These are phyloP conservation scores for Eleginops maclovinus DNA, from an alignment of 2,113 vertebrate genomes.

Conservation along the genomic window DNA sequence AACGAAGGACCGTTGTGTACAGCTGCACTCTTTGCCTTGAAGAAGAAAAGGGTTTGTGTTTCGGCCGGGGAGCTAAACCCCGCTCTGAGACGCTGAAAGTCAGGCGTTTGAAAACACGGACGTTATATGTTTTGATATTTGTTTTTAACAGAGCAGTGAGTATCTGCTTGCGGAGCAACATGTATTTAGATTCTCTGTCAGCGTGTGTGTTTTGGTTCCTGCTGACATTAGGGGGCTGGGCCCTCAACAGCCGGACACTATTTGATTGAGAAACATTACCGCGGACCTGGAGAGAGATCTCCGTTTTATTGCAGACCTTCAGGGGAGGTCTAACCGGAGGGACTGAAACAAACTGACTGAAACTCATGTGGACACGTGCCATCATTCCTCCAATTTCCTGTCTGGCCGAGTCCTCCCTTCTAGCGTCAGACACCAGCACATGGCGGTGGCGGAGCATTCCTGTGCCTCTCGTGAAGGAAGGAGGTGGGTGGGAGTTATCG, in stretches of 20 bases:
- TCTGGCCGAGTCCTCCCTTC: slow-evolving; percentile 66
- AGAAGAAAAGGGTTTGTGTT: slow-evolving; percentile 49
- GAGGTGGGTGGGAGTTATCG: slow-evolving; percentile 65
- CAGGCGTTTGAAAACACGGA: slow-evolving; percentile 45
- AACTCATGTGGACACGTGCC: slow-evolving; percentile 66
- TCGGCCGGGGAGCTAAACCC: slow-evolving; percentile 35
- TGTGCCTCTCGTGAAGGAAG: slow-evolving; percentile 81
- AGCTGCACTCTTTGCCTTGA: slow-evolving; percentile 62
- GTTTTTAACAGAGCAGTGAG: slow-evolving; percentile 58
- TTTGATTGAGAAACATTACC: slow-evolving; percentile 45
- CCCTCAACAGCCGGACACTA: slow-evolving; percentile 73
- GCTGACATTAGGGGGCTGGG: slow-evolving; percentile 81
- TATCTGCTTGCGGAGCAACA: slow-evolving; percentile 62
- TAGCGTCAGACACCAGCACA: slow-evolving; percentile 70
- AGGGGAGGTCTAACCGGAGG: slow-evolving; percentile 53
- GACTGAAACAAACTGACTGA: slow-evolving; percentile 56
- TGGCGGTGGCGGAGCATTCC: slow-evolving; percentile 76
- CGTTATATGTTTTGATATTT: slow-evolving; percentile 63
- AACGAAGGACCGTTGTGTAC: slow-evolving; percentile 64
- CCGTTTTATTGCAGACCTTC: slow-evolving; percentile 57
- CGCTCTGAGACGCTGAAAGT: slow-evolving; percentile 34
- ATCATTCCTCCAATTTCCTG: slow-evolving; percentile 71
- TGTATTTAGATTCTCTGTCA: slow-evolving; percentile 48
- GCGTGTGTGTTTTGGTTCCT: slow-evolving; percentile 65
- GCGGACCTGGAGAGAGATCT: slow-evolving; percentile 50